Conservation (phyloP, 1,140 invertebrate species). For the Linepithema humile region DNA sequence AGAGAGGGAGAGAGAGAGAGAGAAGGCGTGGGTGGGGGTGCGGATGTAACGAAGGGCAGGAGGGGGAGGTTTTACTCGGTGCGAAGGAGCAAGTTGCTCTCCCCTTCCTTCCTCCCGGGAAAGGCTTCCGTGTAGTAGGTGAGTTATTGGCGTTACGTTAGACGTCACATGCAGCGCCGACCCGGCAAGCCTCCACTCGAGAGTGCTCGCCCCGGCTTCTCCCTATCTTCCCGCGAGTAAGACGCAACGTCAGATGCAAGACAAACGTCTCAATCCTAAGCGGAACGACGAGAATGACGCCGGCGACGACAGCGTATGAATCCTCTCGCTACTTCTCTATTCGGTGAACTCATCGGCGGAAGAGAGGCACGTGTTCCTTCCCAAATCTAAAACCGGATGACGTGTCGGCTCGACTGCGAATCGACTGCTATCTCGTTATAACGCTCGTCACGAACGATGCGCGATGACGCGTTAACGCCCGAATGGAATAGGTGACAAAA, state of each 20-base stretch:
- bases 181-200: slow-evolving; percentile 65
- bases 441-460: not conserved
- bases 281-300: slow-evolving; percentile 51
- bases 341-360: not conserved
- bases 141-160: slow-evolving; percentile 76
- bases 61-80: slow-evolving; percentile 18
- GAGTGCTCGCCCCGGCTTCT: slow-evolving; percentile 50
- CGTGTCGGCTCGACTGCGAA: not conserved
- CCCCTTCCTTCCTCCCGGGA: slow-evolving; percentile 18
- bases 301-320: slow-evolving; percentile 47
- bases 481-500: not conserved
- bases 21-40: no score
- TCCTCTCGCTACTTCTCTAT: slow-evolving; percentile 19
- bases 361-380: not conserved
- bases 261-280: slow-evolving; percentile 69
- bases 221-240: slow-evolving; percentile 66
- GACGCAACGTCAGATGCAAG: slow-evolving; percentile 73
- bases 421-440: not conserved
- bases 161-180: slow-evolving; percentile 71
- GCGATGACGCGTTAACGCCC: not conserved
- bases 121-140: slow-evolving; percentile 61
- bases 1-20: no score
- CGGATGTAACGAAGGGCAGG: slow-evolving; percentile 9
- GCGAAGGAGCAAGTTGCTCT: slow-evolving; percentile 63
- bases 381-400: not conserved